These are phyloP conservation scores for Bombylius major DNA, from an alignment of 2,888 invertebrate genomes.

Conservation along the genomic window DNA sequence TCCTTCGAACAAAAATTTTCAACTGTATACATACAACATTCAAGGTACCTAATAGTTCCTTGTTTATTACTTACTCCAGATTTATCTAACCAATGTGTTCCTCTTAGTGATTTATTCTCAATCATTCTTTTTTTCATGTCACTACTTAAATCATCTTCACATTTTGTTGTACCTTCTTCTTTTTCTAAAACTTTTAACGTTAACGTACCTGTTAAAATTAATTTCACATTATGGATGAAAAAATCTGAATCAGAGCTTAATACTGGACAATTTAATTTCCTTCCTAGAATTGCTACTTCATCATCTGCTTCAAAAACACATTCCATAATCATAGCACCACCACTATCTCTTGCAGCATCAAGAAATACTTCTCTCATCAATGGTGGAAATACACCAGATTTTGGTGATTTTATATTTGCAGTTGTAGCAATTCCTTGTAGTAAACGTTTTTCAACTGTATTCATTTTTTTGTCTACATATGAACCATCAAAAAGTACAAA, in stretches of 20 bases:
- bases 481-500: constrained; percentile 74
- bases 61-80: not conserved
- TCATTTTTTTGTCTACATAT: constrained; percentile 55
- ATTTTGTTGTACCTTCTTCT: constrained; percentile 11
- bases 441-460: constrained; percentile 48
- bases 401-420: constrained; percentile 43
- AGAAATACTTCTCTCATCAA: constrained; percentile 62
- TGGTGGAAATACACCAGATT: constrained; percentile 57
- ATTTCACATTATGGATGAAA: constrained; percentile 71
- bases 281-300: constrained; percentile 71
- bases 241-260: constrained; percentile 92
- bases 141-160: constrained; percentile 10
- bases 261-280: constrained; percentile 68
- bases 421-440: constrained; percentile 47
- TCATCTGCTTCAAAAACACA: constrained; percentile 85
- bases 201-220: constrained; percentile 63
- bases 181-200: constrained; percentile 37
- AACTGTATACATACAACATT: constrained; percentile 60
- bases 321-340: constrained; percentile 53
- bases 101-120: constrained; percentile 11
- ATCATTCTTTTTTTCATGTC: constrained; percentile 28
- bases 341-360: constrained; percentile 51
- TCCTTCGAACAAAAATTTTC: constrained; percentile 53
- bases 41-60: constrained; percentile 30
- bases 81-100: not conserved